Evolutionary conservation across 2,888 invertebrate species (phyloP), one percentile per base, ranked within the genome.

Genomic region (Apodemia mormo): DNA sequence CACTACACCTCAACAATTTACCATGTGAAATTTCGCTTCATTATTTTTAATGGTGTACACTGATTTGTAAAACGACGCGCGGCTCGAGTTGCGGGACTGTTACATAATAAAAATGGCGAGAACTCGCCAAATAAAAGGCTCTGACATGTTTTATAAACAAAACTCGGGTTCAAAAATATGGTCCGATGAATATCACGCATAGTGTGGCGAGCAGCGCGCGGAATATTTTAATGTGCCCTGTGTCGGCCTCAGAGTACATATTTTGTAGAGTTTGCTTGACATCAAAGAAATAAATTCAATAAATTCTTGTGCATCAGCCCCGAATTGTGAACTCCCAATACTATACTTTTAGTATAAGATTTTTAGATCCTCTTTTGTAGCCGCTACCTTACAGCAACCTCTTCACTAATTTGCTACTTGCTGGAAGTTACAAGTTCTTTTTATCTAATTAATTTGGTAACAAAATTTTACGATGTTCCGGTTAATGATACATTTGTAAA

Each of bases 151-250:
- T 84, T 80, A 76, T 81, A 82, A 85, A 87, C 86, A 87, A 86
- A 89, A 87, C 82, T 82, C 78, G 81, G 61, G 82, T 85, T 85
- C 85, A 77, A 84, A 85, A 88, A 85, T 81, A 86, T 82, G 87
- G 87, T 85, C 86, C 83, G 84, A 79, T 83, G 85, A 74, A 71
- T 79, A 72, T 76, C 79, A 85, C 84, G 90, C 88, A 83, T 85
- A 86, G 82, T 71, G 80, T 73, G 71, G 80, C 77, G 78, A 68
- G 79, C 85, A 85, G 85, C 85, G 86, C 82, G 87, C 80, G 89
- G 86, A 88, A 89, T 83, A 81, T 88, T 91, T 90, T 90, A 90
- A 92, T 90, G 87, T 87, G 81, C 81, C 74, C 71, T 72, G 76
- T 37, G 61, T 37, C 7, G n/a, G 12, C 61, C 30, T 52, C n/a